Base-by-base conservation (phyloP, 1,140 invertebrate species). In the Pygmarrhopalites habei region DNA sequence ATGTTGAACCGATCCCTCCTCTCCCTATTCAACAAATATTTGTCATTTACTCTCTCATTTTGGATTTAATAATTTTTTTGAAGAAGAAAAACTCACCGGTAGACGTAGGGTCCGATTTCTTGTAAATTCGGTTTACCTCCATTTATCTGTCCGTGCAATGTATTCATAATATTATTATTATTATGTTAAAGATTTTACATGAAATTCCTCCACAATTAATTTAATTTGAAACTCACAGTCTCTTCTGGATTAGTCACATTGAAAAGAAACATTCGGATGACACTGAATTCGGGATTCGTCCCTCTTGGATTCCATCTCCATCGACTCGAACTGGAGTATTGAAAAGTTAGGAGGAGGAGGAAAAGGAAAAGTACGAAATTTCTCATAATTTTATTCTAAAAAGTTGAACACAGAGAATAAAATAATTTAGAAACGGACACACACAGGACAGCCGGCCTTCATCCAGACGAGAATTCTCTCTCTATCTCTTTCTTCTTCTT, bases 211-310 rank as follows among this genome's bases (percentile, higher is more conserved):
- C 44, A 47, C n/a, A 47, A 47, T 47, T 25, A 10, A 7, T 35
- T 7, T 35, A 35, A 7, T 7, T 5, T 35, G 32, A 35, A 35
- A 35, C 15, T 15, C 3, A 35, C 15, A 10, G 29, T 32, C 26
- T 28, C 51, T 26, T 29, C 28, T 7, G 53, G 53, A 56, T 56
- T 56, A 7, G 29, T 56, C 53, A 56, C 53, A 41, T 56, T 56
- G 35, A 56, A 56, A 17, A 52, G 5, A 26, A 25, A 52, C 5
- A 52, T n/a, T 17, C 10, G 5, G 23, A 52, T 19, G 4, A 14
- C 2, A 25, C 14, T 29, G 23, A 25, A 3, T 14, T 17, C 3
- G 7, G 49, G 49, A 7, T 52, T 3, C 3, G 49, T 25, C 10
- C 4, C 5, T 26, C 26, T 52, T 15, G 49, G 49, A 52, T 52